Evolutionary conservation across 2,797 vertebrate species (phyloP).

Genomic region (Amphiprion clarkii): DNA sequence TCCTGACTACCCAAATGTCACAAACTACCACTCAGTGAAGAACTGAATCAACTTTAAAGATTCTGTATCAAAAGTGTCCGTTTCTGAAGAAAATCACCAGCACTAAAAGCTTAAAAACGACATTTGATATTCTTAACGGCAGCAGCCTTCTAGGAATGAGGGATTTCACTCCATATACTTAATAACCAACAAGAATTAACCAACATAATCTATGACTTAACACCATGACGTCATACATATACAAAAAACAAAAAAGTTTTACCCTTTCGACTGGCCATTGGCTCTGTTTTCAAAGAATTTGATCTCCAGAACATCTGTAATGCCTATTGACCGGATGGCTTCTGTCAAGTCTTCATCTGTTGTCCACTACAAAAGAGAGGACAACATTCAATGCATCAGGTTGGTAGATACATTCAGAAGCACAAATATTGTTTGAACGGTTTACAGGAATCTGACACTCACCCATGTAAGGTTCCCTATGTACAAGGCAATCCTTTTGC

Average conservation of each 20-base stretch:
- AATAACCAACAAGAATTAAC: not conserved
- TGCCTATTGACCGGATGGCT: slow-evolving; percentile 95
- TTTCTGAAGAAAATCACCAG: too few species aligned
- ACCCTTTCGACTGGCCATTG: slow-evolving; percentile 99
- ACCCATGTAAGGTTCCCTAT: slow-evolving; percentile 99
- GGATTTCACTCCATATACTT: not conserved
- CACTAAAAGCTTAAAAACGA: too few species aligned
- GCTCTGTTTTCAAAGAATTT: slow-evolving; percentile 99
- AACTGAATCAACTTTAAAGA: not conserved
- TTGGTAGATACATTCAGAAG: too few species aligned
- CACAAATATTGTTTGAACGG: not conserved
- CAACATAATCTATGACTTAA: not conserved
- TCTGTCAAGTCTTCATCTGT: slow-evolving; percentile 99
- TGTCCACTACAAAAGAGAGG: slow-evolving; percentile 91
- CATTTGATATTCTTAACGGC: too few species aligned
- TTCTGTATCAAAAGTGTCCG: not conserved
- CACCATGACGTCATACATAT: not conserved
- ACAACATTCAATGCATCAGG: not conserved
- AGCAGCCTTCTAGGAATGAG: not conserved
- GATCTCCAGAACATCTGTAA: slow-evolving; percentile 97
- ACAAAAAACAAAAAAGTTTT: slow-evolving; percentile 59
- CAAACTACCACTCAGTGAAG: not conserved
- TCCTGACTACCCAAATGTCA: not conserved
- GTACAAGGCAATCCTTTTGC: slow-evolving; percentile 97
- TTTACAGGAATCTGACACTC: slow-evolving; percentile 50